Evolutionary conservation across 2,888 invertebrate genomes (phyloP), one percentile per base, ranked within the genome.

Genomic region (Oligia latruncula): DNA sequence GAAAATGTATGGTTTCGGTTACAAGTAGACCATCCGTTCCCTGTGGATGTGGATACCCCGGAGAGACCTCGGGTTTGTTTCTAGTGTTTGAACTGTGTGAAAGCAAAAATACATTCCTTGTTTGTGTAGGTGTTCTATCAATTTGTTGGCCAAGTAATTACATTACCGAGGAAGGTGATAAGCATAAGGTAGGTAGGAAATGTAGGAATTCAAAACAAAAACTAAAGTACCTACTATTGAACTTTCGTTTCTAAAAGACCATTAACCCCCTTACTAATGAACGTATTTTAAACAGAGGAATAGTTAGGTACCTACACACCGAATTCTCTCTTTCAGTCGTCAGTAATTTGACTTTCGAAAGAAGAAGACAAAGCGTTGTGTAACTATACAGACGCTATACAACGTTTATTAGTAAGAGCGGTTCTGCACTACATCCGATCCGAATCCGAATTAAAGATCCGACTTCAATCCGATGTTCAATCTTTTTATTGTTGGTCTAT

Each of bases 1-100:
- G 15, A 55, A 79, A 62, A 68, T 78, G 35, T 55, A 78, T 40
- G 46, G 20, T 64, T 20, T 78, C 17, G 20, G 62, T 15, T 64
- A 62, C 9, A 70, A 35, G 40, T 71, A 80, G 5, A 80, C 65
- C 17, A 46, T 15, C n/a, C 8, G 29, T 23, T 55, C 29, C 65
- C 35, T n/a, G 17, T 4, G 78, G 64, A 43, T n/a, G 17, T 4
- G 78, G 64, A 43, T 67, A 60, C n/a, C 23, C 15, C n/a, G 13
- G n/a, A 35, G 78, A 65, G n/a, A 52, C n/a, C n/a, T n/a, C 13
- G 46, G 65, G 35, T 17, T 46, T 46, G 29, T 64, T 13, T 52
- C 13, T 52, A 75, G 23, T 23, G 64, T 73, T 60, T 49, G 35
- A 17, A 60, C 46, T 46, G 23, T 23, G 40, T 76, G 60, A 15